Evolutionary conservation across 2,888 invertebrate species (phyloP).

Genomic region (Poecilus cupreus): DNA sequence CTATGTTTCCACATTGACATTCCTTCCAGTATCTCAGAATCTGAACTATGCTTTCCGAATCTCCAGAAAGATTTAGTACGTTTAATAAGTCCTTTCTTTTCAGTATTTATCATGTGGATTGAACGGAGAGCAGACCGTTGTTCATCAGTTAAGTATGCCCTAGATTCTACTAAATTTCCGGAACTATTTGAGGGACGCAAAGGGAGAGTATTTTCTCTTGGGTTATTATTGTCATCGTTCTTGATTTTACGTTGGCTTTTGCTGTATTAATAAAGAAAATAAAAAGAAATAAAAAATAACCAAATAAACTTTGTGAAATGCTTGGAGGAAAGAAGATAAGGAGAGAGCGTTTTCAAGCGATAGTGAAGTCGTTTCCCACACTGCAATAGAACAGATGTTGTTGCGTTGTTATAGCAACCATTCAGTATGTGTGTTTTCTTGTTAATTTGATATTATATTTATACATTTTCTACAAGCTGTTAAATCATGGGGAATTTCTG

Average conservation of each 20-base stretch:
- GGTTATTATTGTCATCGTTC: slow-evolving; percentile 69
- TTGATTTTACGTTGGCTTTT: slow-evolving; percentile 64
- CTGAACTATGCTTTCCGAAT: slow-evolving; percentile 81
- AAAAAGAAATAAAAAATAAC: slow-evolving; percentile 63
- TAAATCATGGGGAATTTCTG: too few relatives aligned
- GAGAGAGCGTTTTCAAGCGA: too few relatives aligned
- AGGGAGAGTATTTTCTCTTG: slow-evolving; percentile 64
- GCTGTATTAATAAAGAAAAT: slow-evolving; percentile 61
- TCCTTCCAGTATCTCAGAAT: slow-evolving; percentile 87
- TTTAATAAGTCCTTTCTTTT: slow-evolving; percentile 82
- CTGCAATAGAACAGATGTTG: too few relatives aligned
- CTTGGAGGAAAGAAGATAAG: too few relatives aligned
- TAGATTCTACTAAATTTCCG: slow-evolving; percentile 70
- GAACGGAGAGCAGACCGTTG: slow-evolving; percentile 75
- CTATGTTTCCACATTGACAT: slow-evolving; percentile 92
- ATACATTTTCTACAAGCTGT: too few relatives aligned
- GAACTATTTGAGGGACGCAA: slow-evolving; percentile 70
- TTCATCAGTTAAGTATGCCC: slow-evolving; percentile 75
- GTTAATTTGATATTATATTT: too few relatives aligned
- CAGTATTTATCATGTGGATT: slow-evolving; percentile 73
- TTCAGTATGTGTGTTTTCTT: too few relatives aligned
- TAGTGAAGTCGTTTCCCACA: too few relatives aligned
- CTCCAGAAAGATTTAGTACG: slow-evolving; percentile 91
- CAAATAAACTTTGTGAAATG: slow-evolving; percentile 17
- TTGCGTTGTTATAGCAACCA: too few relatives aligned